Evolutionary conservation across 2,113 vertebrate species (phyloP).

Genomic region (Halichoerus grypus): DNA sequence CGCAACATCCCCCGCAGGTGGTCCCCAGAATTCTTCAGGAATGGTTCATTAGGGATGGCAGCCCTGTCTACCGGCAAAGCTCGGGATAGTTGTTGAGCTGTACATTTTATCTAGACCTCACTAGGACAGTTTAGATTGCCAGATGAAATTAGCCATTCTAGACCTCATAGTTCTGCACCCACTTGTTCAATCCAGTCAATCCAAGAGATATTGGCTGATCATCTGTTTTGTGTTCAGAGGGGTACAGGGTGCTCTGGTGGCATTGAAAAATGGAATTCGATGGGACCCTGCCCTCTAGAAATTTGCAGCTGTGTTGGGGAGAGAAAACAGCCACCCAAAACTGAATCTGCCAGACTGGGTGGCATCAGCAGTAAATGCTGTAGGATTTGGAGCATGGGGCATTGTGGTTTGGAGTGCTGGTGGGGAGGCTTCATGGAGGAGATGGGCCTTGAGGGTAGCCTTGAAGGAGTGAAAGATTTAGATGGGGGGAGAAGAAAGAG

Average conservation of each 20-base stretch:
- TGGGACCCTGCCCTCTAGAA: background rate
- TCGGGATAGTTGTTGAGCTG: background rate
- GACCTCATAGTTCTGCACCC: background rate
- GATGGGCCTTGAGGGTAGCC: background rate
- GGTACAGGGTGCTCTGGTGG: background rate
- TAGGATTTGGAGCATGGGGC: background rate
- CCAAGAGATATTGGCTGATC: background rate
- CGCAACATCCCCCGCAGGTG: background rate
- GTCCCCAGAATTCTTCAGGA: background rate
- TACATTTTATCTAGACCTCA: background rate
- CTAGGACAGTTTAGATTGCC: background rate
- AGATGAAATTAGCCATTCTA: background rate
- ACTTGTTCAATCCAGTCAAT: background rate
- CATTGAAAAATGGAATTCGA: background rate
- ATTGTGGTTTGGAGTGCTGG: background rate
- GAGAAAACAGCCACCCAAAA: background rate
- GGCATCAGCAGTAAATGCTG: background rate
- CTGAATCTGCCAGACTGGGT: background rate
- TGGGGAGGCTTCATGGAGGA: background rate
- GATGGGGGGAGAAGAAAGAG: background rate
- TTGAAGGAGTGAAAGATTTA: background rate
- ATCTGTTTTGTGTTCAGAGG: background rate
- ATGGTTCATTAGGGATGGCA: background rate
- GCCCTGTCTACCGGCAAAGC: background rate
- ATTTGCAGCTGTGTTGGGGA: background rate